These are phyloP conservation scores for Lasioglossum oenotherae DNA, from an alignment of 2,888 invertebrate species.

Conservation along the genomic window DNA sequence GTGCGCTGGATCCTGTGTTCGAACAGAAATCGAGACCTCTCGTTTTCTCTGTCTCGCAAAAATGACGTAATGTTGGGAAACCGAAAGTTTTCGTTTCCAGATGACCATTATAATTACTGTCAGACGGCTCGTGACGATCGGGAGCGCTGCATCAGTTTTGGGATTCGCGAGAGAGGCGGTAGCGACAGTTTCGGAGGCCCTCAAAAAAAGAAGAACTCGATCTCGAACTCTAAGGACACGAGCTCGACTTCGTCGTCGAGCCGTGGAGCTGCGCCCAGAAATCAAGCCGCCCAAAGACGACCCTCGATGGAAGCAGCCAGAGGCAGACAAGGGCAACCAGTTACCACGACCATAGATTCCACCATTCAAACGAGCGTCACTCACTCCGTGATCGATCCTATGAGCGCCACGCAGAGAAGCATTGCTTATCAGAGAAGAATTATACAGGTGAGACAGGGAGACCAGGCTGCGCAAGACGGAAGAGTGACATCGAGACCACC, in stretches of 20 bases:
- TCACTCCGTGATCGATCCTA: neutral
- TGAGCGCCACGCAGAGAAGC: neutral
- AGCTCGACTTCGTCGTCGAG: neutral
- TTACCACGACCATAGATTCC: constrained; percentile 19
- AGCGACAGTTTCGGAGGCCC: constrained; percentile 27
- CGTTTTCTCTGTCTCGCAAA: neutral
- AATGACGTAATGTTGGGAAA: neutral
- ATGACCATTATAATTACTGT: neutral
- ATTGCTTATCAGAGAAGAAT: neutral
- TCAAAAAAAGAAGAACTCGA: constrained; percentile 5
- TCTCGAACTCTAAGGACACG: neutral
- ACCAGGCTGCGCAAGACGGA: neutral
- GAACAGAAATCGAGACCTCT: neutral
- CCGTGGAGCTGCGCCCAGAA: neutral
- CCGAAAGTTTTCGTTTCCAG: constrained; percentile 37
- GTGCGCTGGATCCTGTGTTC: neutral
- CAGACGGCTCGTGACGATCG: neutral
- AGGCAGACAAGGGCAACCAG: neutral
- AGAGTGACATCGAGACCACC: neutral
- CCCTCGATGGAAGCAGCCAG: neutral
- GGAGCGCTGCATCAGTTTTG: neutral
- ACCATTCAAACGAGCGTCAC: constrained; percentile 16
- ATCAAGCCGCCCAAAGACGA: neutral
- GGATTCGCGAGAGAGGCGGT: constrained; percentile 54
- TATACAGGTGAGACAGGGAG: neutral